Evolutionary conservation across 1,140 invertebrate species (phyloP).

Genomic region (Lasioglossum baleicum): DNA sequence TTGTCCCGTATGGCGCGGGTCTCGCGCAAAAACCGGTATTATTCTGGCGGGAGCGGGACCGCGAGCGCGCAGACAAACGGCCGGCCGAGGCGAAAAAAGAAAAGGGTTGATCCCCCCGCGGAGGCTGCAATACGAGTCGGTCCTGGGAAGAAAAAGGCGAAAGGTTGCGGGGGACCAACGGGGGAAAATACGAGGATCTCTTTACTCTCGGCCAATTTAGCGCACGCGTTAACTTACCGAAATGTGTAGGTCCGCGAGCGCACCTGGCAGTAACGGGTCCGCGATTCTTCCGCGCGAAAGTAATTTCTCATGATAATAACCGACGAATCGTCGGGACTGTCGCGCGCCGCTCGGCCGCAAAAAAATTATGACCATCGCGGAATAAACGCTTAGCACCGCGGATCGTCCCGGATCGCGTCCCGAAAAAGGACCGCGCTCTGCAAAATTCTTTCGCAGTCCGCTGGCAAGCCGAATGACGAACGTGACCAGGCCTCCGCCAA

Average conservation of each 20-base stretch:
- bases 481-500: conserved; percentile 11
- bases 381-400: conserved; percentile 54
- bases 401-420: conserved; percentile 19
- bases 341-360: not conserved
- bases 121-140: not conserved
- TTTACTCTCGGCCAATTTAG: conserved; percentile 29
- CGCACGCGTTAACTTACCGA: conserved; percentile 17
- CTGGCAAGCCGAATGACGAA: conserved; percentile 29
- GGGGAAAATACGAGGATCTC: not conserved
- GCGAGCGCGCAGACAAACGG: not conserved
- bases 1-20: not conserved
- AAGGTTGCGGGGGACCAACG: too few relatives aligned
- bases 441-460: conserved; percentile 38
- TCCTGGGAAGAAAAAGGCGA: too few relatives aligned
- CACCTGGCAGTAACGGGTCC: not conserved
- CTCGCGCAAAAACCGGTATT: not conserved
- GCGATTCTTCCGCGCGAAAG: conserved; percentile 32
- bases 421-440: conserved; percentile 6
- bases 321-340: conserved; percentile 6
- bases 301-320: conserved; percentile 53
- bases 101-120: not conserved
- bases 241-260: not conserved
- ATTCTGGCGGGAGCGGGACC: not conserved
- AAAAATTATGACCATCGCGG: conserved; percentile 41
- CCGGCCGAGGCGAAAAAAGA: not conserved